Conservation (phyloP, 2,888 invertebrate species). For the Temnothorax rugatulus region DNA sequence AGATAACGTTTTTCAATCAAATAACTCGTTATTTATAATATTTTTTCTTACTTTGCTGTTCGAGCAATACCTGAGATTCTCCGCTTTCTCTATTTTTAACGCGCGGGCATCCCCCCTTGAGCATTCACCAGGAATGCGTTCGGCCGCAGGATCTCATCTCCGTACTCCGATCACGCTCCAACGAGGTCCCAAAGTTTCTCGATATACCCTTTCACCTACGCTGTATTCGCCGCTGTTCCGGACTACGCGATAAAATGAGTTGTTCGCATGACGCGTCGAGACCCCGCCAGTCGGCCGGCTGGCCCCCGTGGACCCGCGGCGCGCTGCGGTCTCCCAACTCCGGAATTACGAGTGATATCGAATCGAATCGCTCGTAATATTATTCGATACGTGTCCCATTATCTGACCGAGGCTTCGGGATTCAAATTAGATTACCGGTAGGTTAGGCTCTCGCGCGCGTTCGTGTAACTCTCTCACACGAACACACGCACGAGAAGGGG, state of each 20-base stretch:
- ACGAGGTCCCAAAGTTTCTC: slow-evolving; percentile 37
- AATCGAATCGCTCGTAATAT: slow-evolving; percentile 84
- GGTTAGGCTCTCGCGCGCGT: slow-evolving; percentile 69
- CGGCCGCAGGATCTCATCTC: slow-evolving; percentile 28
- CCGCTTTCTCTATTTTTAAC: neutral
- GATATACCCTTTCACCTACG: slow-evolving; percentile 9
- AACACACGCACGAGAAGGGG: neutral
- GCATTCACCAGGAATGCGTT: neutral
- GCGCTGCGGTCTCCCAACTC: slow-evolving; percentile 71
- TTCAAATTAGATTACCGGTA: slow-evolving; percentile 82
- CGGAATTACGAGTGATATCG: slow-evolving; percentile 83
- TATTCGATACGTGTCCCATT: slow-evolving; percentile 86
- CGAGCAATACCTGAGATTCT: neutral
- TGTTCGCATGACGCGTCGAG: slow-evolving; percentile 72
- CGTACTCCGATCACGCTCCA: neutral
- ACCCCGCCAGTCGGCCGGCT: neutral
- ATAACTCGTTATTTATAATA: neutral
- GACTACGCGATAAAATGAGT: slow-evolving; percentile 76
- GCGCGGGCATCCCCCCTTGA: neutral
- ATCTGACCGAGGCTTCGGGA: slow-evolving; percentile 69
- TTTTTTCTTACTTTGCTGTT: neutral
- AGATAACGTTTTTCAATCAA: neutral
- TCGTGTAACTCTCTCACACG: slow-evolving; percentile 33
- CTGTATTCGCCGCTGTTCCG: slow-evolving; percentile 47
- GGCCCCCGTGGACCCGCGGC: slow-evolving; percentile 54